Percentiles rank a stretch among this genome's conserved stretches.
Evolutionary conservation across 2,797 vertebrate genomes (phyloP).

Genomic region (Setipinna tenuifilis): DNA sequence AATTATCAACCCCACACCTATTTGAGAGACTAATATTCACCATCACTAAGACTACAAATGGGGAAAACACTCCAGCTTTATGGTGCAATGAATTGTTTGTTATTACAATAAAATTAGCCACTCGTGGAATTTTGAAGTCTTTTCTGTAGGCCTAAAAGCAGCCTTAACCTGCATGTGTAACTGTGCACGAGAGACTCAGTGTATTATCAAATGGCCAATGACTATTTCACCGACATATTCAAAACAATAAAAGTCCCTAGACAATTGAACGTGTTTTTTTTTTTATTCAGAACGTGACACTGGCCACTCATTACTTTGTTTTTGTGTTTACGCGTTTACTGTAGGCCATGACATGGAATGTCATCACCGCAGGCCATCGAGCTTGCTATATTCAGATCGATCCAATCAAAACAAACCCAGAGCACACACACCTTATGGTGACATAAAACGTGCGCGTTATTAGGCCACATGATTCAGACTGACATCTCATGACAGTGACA

Average conservation of each 20-base stretch:
- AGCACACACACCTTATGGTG: not conserved
- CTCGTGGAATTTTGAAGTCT: not conserved
- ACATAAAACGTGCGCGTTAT: not conserved
- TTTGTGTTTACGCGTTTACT: not conserved
- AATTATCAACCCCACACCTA: not conserved
- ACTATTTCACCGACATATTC: not conserved
- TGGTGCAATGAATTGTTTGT: not conserved
- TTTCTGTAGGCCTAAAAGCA: not conserved
- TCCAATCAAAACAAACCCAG: no score
- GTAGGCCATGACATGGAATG: not conserved
- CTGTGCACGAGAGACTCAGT: not conserved
- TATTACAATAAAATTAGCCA: not conserved
- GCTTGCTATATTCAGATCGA: no score
- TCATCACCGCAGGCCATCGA: not conserved
- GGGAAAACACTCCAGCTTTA: not conserved
- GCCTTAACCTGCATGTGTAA: slow-evolving; percentile 10
- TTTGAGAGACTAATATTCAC: not conserved
- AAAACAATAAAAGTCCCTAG: not conserved
- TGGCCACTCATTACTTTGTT: no score
- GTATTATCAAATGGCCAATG: not conserved
- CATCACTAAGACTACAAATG: not conserved
- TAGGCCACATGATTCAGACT: not conserved
- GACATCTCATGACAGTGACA: not conserved
- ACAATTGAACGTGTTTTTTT: not conserved
- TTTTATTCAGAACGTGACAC: not conserved